A percentile compares a stretch with the other conserved stretches of the same genome.
Conservation (phyloP, 2,113 vertebrate genomes). For the Melanerpes formicivorus region DNA sequence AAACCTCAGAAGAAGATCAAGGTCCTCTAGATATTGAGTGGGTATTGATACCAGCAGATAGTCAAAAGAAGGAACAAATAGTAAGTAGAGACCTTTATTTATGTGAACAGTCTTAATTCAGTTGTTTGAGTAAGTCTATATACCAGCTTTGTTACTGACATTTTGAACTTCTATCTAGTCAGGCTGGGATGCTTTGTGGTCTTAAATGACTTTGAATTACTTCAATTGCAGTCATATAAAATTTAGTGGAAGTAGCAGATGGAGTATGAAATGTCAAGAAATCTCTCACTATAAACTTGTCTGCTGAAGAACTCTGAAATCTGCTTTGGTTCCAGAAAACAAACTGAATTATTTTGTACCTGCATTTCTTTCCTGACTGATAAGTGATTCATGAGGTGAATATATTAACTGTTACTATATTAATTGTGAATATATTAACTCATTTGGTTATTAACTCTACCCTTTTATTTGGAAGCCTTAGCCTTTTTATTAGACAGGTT, state of each 20-base stretch:
- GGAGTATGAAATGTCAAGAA: not conserved
- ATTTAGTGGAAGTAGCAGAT: not conserved
- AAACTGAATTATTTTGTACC: not conserved
- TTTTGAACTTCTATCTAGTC: not conserved
- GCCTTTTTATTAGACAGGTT: not conserved
- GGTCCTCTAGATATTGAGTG: conserved; percentile 81
- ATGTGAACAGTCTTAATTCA: not conserved
- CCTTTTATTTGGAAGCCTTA: not conserved
- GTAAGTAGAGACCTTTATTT: conserved; percentile 66
- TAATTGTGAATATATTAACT: not conserved
- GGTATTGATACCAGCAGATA: conserved; percentile 75
- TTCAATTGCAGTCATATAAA: not conserved
- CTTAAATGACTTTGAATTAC: not conserved
- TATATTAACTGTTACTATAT: not conserved
- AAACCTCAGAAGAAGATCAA: conserved; percentile 47
- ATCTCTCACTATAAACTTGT: not conserved
- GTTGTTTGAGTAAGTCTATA: not conserved
- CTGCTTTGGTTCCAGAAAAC: not conserved
- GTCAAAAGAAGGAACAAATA: conserved; percentile 72
- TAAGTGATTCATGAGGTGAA: not conserved
- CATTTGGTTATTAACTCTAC: not conserved
- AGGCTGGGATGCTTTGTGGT: not conserved
- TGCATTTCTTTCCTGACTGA: not conserved
- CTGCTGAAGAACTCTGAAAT: not conserved
- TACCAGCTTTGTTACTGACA: not conserved